These are phyloP conservation scores for Melanostoma scalare DNA, from an alignment of 2,888 invertebrate genomes.

Conservation along the genomic window DNA sequence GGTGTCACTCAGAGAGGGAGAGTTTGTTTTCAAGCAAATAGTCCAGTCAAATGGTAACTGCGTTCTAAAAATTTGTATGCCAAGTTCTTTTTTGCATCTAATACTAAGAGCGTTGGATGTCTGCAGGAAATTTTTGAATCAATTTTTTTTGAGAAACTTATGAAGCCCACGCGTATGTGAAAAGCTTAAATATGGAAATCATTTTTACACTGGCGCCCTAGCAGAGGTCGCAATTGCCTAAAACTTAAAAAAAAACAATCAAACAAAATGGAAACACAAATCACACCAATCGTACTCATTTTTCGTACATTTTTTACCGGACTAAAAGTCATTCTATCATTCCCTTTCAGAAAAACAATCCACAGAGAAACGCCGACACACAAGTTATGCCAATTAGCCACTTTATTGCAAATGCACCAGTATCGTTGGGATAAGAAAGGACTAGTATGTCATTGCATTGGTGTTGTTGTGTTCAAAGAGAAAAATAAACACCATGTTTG, in stretches of 20 bases:
- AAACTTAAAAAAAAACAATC: neutral
- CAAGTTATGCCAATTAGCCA: conserved; percentile 34
- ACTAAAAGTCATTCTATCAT: too few relatives aligned
- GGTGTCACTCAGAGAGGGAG: conserved; percentile 15
- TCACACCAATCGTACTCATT: neutral
- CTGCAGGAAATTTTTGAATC: too few relatives aligned
- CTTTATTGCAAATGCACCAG: conserved; percentile 25
- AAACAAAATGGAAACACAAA: neutral
- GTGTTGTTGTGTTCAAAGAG: neutral
- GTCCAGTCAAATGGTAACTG: neutral
- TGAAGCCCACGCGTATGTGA: too few relatives aligned
- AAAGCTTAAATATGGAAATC: too few relatives aligned
- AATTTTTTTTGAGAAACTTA: too few relatives aligned
- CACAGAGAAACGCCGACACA: conserved; percentile 10
- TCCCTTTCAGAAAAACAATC: too few relatives aligned
- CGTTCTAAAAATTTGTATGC: too few relatives aligned
- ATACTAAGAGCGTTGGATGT: too few relatives aligned
- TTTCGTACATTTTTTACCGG: neutral
- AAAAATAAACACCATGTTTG: too few relatives aligned
- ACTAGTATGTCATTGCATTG: conserved; percentile 15
- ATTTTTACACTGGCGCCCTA: too few relatives aligned
- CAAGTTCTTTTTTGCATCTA: too few relatives aligned
- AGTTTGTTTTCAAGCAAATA: conserved; percentile 7
- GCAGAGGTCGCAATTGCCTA: neutral
- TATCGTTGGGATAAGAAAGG: neutral